A percentile compares a stretch with the other conserved stretches of the same genome.
Conservation (phyloP, 2,888 invertebrate species). For the Eupelmus urozonus region DNA sequence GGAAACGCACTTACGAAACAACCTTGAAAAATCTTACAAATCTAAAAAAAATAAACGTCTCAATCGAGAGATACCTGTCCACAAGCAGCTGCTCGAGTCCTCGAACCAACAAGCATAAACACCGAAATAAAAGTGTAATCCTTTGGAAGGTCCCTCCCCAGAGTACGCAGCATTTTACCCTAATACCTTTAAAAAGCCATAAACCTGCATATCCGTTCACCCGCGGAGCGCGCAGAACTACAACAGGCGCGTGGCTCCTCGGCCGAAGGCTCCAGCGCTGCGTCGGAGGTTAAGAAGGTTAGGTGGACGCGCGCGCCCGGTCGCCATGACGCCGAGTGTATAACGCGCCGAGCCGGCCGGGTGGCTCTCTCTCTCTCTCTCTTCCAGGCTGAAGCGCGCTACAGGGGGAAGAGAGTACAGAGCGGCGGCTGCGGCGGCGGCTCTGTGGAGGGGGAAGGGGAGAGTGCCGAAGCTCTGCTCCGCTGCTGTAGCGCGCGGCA, state of each 20-base stretch:
- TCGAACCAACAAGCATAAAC: too few relatives aligned
- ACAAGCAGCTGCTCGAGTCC: too few relatives aligned
- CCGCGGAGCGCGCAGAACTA: not conserved
- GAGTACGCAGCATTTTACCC: too few relatives aligned
- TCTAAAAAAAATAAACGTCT: too few relatives aligned
- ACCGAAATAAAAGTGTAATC: too few relatives aligned
- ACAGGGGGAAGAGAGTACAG: not conserved
- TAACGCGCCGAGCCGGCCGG: not conserved
- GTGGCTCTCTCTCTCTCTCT: not conserved
- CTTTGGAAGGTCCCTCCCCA: too few relatives aligned
- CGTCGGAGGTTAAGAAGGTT: slow-evolving; percentile 39
- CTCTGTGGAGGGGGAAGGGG: not conserved
- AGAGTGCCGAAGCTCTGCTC: not conserved
- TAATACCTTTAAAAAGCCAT: too few relatives aligned
- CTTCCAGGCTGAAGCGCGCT: not conserved
- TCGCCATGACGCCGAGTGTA: slow-evolving; percentile 38
- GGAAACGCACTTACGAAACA: too few relatives aligned
- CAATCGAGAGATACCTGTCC: too few relatives aligned
- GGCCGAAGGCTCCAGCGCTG: not conserved
- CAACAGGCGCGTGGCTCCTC: not conserved
- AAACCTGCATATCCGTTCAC: not conserved
- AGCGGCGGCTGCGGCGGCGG: not conserved
- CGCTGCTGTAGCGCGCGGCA: slow-evolving; percentile 28
- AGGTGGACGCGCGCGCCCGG: slow-evolving; percentile 45
- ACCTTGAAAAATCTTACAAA: too few relatives aligned